These are phyloP conservation scores for Sarcophaga bullata DNA, from an alignment of 1,140 invertebrate genomes.

Conservation along the genomic window DNA sequence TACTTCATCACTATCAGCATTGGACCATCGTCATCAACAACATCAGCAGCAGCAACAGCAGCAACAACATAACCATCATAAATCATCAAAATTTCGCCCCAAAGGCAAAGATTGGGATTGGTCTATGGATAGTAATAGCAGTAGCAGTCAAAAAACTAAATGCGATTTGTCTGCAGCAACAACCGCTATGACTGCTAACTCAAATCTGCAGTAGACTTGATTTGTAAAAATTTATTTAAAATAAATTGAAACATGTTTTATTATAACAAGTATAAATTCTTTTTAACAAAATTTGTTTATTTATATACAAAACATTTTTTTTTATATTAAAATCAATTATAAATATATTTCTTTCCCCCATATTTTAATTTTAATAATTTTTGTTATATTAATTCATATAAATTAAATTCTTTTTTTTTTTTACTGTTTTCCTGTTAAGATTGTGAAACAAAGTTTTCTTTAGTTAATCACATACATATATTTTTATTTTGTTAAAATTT, in stretches of 20 bases:
- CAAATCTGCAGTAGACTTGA: no score
- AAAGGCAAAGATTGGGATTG: constrained; percentile 82
- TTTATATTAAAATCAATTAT: no score
- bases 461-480: no score
- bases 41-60: constrained; percentile 36
- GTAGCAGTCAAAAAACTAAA: constrained; percentile 27
- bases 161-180: neutral
- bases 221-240: no score
- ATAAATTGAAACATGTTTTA: no score
- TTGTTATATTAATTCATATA: no score
- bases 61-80: constrained; percentile 59
- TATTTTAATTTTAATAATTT: no score
- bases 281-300: neutral
- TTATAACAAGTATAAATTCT: neutral
- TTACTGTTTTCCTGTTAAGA: no score
- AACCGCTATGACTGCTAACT: neutral
- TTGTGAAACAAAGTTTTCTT: no score
- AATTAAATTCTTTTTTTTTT: no score
- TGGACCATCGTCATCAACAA: constrained; percentile 50
- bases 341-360: no score
- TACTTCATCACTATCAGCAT: neutral
- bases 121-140: constrained; percentile 64
- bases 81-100: constrained; percentile 72
- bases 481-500: no score
- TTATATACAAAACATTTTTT: neutral